Evolutionary conservation across 2,797 vertebrate species (phyloP).

Genomic region (Channa striata): DNA sequence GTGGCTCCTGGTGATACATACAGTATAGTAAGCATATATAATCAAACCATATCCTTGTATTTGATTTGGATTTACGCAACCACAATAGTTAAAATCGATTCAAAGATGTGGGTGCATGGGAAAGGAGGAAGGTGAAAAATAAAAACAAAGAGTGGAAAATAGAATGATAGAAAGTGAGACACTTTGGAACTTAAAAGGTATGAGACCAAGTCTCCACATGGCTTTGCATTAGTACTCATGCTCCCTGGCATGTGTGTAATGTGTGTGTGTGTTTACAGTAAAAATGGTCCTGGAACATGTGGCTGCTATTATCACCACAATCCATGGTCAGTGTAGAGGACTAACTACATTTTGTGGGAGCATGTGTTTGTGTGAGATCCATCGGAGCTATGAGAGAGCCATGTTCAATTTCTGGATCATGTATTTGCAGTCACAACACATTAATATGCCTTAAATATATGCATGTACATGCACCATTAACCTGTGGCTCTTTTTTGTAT

Average conservation of each 20-base stretch:
- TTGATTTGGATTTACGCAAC: constrained; percentile 43
- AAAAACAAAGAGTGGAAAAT: constrained; percentile 11
- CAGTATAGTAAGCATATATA: not conserved
- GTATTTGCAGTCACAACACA: constrained; percentile 10
- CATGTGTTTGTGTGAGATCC: constrained; percentile 52
- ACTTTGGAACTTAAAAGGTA: constrained; percentile 10
- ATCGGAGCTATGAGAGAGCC: constrained; percentile 34
- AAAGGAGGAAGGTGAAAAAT: constrained; percentile 17
- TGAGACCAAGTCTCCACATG: constrained; percentile 31
- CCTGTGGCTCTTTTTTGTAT: not conserved
- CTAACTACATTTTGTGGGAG: constrained; percentile 46
- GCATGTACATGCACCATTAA: constrained; percentile 5
- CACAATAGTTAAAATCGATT: constrained; percentile 10
- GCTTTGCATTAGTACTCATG: constrained; percentile 35
- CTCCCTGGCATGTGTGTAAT: constrained; percentile 41
- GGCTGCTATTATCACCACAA: constrained; percentile 79
- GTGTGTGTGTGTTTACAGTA: constrained; percentile 70
- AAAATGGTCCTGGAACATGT: constrained; percentile 77
- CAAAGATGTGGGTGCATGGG: not conserved
- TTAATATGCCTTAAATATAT: constrained; percentile 1
- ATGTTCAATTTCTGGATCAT: constrained; percentile 36
- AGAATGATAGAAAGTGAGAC: not conserved
- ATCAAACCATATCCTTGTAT: constrained; percentile 32
- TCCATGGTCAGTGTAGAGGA: constrained; percentile 70
- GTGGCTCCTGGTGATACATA: not conserved